Conservation (phyloP, 2,888 invertebrate species). For the Gari tellinella region DNA sequence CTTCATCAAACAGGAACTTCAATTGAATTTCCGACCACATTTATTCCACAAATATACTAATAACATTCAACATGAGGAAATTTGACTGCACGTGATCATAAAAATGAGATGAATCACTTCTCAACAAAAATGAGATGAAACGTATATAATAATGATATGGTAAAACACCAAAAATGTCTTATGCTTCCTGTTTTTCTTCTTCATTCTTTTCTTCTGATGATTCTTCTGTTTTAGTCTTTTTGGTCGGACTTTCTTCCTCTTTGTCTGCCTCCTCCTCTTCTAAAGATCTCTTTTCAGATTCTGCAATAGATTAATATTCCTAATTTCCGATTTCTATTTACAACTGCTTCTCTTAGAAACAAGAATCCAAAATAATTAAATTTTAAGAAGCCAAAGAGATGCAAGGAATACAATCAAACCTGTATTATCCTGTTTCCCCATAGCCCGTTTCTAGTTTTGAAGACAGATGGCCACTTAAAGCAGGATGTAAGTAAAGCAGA, state of each 20-base stretch:
- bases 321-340: no score
- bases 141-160: conserved; percentile 19
- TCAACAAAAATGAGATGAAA: conserved; percentile 54
- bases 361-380: no score
- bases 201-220: conserved; percentile 40
- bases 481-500: no score
- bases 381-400: no score
- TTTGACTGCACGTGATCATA: conserved; percentile 55
- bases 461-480: no score
- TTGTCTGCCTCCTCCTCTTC: conserved; percentile 64
- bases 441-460: no score
- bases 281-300: conserved; percentile 54
- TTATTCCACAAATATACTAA: conserved; percentile 62
- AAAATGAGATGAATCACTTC: conserved; percentile 51
- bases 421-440: no score
- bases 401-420: no score
- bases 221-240: conserved; percentile 71
- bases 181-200: conserved; percentile 31
- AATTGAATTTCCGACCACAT: conserved; percentile 45
- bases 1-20: no score
- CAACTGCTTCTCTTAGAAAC: no score
- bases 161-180: conserved; percentile 20
- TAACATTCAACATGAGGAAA: conserved; percentile 57
- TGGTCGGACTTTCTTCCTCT: conserved; percentile 73
- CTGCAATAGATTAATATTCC: conserved; percentile 26